phyloP scores from a whole-genome alignment of 1,140 invertebrate genomes.

The Sinonovacula constricta region DNA sequence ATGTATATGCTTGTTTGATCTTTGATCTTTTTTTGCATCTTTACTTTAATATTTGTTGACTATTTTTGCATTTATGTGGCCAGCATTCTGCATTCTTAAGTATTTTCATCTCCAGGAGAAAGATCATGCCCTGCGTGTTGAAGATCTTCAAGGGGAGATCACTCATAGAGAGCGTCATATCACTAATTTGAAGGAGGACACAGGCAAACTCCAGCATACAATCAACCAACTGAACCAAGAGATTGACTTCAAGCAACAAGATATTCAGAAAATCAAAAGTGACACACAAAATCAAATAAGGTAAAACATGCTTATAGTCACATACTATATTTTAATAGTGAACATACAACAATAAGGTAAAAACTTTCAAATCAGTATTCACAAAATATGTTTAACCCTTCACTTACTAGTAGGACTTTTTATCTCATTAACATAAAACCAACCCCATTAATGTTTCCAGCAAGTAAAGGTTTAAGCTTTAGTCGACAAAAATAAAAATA shows the following conservation, averaged over 20 bases:
- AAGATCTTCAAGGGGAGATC: conserved; percentile 74
- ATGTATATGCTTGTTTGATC: no score
- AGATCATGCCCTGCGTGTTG: conserved; percentile 69
- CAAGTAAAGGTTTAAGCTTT: no score
- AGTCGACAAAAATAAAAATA: no score
- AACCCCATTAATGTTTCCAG: no score
- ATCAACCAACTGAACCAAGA: conserved; percentile 71
- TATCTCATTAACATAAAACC: no score
- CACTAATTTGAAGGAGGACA: conserved; percentile 70
- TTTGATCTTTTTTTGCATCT: no score
- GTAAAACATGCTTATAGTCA: conserved; percentile 46
- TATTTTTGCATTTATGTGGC: no score
- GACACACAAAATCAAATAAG: conserved; percentile 72
- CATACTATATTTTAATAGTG: background rate
- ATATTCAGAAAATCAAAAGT: conserved; percentile 69
- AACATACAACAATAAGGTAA: background rate
- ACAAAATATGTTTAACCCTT: no score
- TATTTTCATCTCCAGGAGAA: conserved; percentile 70
- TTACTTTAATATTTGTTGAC: no score
- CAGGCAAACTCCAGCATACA: conserved; percentile 64
- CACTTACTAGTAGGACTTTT: no score
- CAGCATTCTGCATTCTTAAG: no score
- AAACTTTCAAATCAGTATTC: no score
- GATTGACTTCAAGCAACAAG: conserved; percentile 70
- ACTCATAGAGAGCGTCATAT: conserved; percentile 72